Percentiles rank a stretch among this genome's conserved stretches.
phyloP scores from a whole-genome alignment of 2,113 vertebrate genomes.

The Himantopus leucocephalus region DNA sequence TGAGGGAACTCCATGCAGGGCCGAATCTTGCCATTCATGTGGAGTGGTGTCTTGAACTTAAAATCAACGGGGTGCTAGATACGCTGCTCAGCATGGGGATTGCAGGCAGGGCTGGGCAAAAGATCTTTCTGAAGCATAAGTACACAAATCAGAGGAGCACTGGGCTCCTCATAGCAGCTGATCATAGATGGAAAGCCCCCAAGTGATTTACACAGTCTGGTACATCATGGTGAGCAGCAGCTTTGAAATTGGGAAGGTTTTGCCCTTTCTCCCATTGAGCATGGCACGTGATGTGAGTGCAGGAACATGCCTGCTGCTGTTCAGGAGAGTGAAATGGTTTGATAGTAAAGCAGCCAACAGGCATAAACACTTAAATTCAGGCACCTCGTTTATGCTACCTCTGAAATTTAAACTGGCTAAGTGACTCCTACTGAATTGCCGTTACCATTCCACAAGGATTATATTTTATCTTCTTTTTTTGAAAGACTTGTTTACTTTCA shows the following conservation, averaged over 20 bases:
- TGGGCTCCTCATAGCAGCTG: not conserved
- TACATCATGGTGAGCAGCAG: not conserved
- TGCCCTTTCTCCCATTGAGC: not conserved
- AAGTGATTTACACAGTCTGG: not conserved
- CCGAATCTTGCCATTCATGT: not conserved
- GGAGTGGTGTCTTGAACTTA: not conserved
- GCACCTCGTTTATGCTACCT: not conserved
- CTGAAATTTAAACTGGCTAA: conserved; percentile 19
- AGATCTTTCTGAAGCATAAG: not conserved
- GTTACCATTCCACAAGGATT: not conserved
- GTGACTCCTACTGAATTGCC: not conserved
- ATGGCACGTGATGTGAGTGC: accelerated
- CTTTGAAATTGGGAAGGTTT: conserved; percentile 19
- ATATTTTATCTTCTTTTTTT: not conserved
- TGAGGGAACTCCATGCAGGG: not conserved
- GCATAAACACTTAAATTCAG: not conserved
- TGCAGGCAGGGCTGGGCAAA: not conserved
- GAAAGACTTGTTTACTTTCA: not conserved
- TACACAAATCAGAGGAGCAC: not conserved
- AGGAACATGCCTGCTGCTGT: not conserved
- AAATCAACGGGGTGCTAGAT: not conserved
- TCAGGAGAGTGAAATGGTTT: not conserved
- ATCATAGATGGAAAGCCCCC: not conserved
- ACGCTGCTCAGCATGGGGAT: accelerated
- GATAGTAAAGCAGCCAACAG: not conserved